Base-by-base conservation (phyloP, 2,888 invertebrate species). In the Lissocephala sabroskyi region DNA sequence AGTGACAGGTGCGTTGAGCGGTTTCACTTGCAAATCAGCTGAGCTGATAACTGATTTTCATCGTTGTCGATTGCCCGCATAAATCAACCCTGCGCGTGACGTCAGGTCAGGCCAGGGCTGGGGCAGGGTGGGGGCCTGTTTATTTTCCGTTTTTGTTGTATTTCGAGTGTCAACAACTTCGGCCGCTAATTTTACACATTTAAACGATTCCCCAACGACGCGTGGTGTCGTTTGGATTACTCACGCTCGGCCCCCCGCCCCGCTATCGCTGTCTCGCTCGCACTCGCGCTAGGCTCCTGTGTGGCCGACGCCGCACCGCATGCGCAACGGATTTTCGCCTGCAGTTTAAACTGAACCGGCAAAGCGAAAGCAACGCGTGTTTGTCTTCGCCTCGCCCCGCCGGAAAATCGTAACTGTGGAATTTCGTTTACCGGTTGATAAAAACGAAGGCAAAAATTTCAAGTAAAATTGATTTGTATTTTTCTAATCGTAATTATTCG, bases 1-100 rank as follows among this genome's bases (percentile, higher is more conserved):
- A 52, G 62, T 62, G 70, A 52, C 59, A 62, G 70, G 70, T 73
- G 65, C n/a, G n/a, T n/a, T n/a, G n/a, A n/a, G n/a, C n/a, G n/a
- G n/a, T n/a, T n/a, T n/a, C n/a, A n/a, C n/a, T n/a, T n/a, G n/a
- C n/a, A n/a, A n/a, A n/a, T n/a, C n/a, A n/a, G n/a, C 61, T 65
- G 49, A 58, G 52, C 42, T 19, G 29, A 41, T 56, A n/a, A 3
- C 7, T 23, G 3, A 23, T 23, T 23, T 23, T 23, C 4, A 23
- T 23, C 23, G 7, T 23, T 23, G 3, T 23, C 7, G 23, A 23
- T 23, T 23, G 3, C 7, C 23, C 23, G 7, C 23, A 5, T 7
- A 23, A 23, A n/a, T n/a, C n/a, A n/a, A n/a, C n/a, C n/a, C n/a
- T n/a, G n/a, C n/a, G n/a, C n/a, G n/a, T n/a, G n/a, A n/a, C n/a